A percentile compares a stretch with the other conserved stretches of the same genome.
These are phyloP conservation scores for Caenorhabditis sp. DNA, from an alignment of 2,888 invertebrate species.

Conservation along the genomic window DNA sequence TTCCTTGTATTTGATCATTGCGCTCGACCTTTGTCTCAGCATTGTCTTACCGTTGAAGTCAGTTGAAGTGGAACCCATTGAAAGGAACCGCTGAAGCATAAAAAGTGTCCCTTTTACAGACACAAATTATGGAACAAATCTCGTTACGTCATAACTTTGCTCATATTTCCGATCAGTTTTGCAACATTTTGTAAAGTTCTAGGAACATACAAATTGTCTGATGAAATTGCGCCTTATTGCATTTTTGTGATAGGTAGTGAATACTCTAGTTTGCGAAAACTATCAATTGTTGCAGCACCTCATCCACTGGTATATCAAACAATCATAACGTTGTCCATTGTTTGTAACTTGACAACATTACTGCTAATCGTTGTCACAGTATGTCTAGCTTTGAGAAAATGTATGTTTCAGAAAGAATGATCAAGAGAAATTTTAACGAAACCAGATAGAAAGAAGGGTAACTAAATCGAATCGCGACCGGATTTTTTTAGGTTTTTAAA, in stretches of 20 bases:
- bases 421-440: no score
- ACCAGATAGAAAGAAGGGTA: not conserved
- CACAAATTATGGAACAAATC: constrained; percentile 38
- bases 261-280: not conserved
- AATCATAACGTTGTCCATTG: constrained; percentile 16
- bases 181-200: constrained; percentile 12
- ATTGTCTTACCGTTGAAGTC: constrained; percentile 31
- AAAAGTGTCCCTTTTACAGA: constrained; percentile 18
- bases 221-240: constrained; percentile 35
- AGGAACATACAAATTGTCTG: constrained; percentile 23
- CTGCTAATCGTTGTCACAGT: constrained; percentile 21
- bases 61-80: not conserved
- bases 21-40: constrained; percentile 31
- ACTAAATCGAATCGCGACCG: no score
- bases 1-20: constrained; percentile 18
- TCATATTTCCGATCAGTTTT: constrained; percentile 18
- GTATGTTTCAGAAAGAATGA: constrained; percentile 10
- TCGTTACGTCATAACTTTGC: constrained; percentile 25
- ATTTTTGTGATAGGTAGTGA: constrained; percentile 29
- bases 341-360: constrained; percentile 19
- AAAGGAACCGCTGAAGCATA: not conserved
- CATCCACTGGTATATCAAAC: constrained; percentile 25
- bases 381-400: constrained; percentile 18
- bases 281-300: constrained; percentile 27
- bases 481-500: no score